These are phyloP conservation scores for Drosophila erecta DNA, from an alignment of 1,140 invertebrate genomes.

Conservation along the genomic window DNA sequence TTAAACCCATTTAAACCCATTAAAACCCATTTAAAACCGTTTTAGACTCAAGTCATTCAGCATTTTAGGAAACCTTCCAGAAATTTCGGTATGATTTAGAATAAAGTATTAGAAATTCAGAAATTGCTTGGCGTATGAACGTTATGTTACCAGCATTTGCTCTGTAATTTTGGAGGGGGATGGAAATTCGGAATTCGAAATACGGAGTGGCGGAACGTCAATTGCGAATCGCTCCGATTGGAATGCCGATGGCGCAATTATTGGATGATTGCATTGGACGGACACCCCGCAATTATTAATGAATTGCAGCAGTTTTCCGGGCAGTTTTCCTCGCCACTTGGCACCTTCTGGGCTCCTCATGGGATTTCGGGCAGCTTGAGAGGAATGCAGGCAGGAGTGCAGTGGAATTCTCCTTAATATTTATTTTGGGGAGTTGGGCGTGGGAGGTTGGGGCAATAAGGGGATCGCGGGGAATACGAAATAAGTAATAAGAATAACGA, in stretches of 20 bases:
- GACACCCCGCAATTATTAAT: conserved; percentile 19
- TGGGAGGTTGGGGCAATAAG: neutral
- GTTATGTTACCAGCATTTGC: neutral
- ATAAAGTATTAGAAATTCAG: neutral
- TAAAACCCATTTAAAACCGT: no score
- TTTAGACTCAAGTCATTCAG: no score
- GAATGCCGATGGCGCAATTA: conserved; percentile 15
- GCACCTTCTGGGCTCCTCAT: conserved; percentile 3
- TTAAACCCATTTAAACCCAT: no score
- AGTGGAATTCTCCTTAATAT: neutral
- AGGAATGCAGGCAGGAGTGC: neutral
- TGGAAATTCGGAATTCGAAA: neutral
- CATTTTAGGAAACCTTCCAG: no score
- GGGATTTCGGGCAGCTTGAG: neutral
- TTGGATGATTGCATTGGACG: conserved; percentile 19
- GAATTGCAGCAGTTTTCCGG: conserved; percentile 20
- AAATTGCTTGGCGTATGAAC: neutral
- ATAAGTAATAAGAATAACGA: neutral
- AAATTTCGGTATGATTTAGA: neutral
- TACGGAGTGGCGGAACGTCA: neutral
- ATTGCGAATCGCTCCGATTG: conserved; percentile 6
- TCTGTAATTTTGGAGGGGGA: conserved; percentile 2
- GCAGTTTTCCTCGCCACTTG: conserved; percentile 1
- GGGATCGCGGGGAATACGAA: neutral
- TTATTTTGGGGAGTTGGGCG: neutral